Conservation (phyloP, 2,113 vertebrate genomes). For the Phalacrocorax brasilianus region DNA sequence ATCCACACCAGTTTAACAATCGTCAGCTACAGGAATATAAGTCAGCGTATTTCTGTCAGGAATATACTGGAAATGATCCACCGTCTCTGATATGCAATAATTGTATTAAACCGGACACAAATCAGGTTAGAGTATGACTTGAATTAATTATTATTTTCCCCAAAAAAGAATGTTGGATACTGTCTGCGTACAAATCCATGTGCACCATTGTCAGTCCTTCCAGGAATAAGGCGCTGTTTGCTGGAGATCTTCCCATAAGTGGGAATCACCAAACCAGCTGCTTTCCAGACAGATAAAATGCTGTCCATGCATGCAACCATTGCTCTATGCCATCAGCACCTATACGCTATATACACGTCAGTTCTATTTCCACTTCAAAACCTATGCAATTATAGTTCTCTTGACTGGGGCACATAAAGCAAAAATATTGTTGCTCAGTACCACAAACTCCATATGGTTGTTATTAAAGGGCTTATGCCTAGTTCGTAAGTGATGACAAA, state of each 20-base stretch:
- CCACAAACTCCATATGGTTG: neutral
- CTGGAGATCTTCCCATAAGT: neutral
- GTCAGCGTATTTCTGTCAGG: neutral
- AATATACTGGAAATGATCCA: neutral
- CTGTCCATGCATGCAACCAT: neutral
- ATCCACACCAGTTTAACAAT: neutral
- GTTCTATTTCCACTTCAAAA: neutral
- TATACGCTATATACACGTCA: neutral
- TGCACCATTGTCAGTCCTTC: neutral
- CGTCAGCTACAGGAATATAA: neutral
- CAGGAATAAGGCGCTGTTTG: neutral
- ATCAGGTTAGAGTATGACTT: neutral
- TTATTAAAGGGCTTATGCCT: neutral
- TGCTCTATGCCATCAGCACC: neutral
- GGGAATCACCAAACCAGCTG: neutral
- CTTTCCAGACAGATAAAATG: neutral
- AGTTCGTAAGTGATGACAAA: neutral
- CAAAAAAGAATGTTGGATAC: neutral
- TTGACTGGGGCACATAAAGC: neutral
- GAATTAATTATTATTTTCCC: neutral
- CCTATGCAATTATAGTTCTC: neutral
- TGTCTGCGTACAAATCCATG: rapidly evolving
- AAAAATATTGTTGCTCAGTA: neutral
- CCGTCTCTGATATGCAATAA: neutral
- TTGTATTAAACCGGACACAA: neutral